Base-by-base conservation (phyloP, 2,888 invertebrate genomes). In the Cheilosia pagana region DNA sequence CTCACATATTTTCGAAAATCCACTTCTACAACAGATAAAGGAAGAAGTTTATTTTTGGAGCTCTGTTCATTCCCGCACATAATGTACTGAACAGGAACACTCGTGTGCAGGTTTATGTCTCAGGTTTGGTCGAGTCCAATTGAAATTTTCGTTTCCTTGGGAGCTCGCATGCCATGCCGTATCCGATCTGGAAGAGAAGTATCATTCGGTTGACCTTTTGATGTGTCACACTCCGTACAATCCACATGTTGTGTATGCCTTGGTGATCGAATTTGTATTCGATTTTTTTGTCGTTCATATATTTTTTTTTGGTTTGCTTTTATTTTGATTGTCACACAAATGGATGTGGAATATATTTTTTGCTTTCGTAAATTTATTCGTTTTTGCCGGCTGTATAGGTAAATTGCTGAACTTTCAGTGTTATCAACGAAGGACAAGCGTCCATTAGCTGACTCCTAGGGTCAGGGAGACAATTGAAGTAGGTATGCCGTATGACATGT, bases 311-410 rank as follows among this genome's bases (percentile, higher is more conserved):
- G 45, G 25, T 41, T 52, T 45, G 41, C 48, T 65, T 74, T 77
- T 62, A 77, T 53, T 70, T 78, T 71, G 71, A 71, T 71, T 78
- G 78, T 63, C 71, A 41, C 48, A 43, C 41, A 52, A 78, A 78
- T 71, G 70, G 63, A 16, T 62, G n/a, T 57, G 71, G 70, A 70
- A 77, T 45, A 19, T 16, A 2, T 62, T 28, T 68, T 55, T 43
- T 72, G 59, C 55, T 77, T 45, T 63, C 70, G 70, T 19, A 77
- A 77, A 76, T 76, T 67, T 76, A 76, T 76, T 76, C 76, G 68
- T 41, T 39, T 57, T 45, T 48, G 41, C 41, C 16, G 19, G 12
- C n/a, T n/a, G 28, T 59, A 50, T 67, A 60, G 55, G 60, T 55
- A 77, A 63, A 70, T 77, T 77, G 70, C 77, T 53, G 77, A 77